Evolutionary conservation across 1,140 invertebrate species (phyloP).

Genomic region (Monochamus saltuarius): DNA sequence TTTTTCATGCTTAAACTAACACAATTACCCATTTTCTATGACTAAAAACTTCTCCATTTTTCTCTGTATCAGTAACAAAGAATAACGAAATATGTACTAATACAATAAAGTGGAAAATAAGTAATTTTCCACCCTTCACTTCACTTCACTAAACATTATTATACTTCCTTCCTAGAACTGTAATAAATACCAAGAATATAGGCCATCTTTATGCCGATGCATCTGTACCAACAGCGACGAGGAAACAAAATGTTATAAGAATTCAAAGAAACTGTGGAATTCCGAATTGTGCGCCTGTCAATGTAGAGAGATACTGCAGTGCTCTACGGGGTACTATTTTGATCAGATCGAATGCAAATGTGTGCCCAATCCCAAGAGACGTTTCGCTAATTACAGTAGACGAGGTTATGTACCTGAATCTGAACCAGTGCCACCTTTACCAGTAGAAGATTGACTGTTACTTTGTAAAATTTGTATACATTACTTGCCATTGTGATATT

Average conservation of each 20-base stretch:
- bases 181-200: slow-evolving; percentile 59
- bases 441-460: neutral
- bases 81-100: neutral
- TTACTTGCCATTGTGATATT: slow-evolving; percentile 9
- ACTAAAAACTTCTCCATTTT: neutral
- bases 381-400: neutral
- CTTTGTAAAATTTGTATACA: neutral
- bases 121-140: no score
- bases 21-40: neutral
- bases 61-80: neutral
- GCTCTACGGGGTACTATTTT: slow-evolving; percentile 62
- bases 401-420: neutral
- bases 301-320: slow-evolving; percentile 58
- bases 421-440: neutral
- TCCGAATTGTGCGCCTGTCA: slow-evolving; percentile 58
- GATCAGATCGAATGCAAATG: slow-evolving; percentile 64
- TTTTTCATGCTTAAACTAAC: neutral
- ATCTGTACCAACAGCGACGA: slow-evolving; percentile 63
- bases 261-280: slow-evolving; percentile 63
- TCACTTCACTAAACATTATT: neutral
- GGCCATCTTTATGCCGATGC: slow-evolving; percentile 59
- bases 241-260: slow-evolving; percentile 57
- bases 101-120: neutral
- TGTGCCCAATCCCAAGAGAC: slow-evolving; percentile 33
- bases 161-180: slow-evolving; percentile 57